Conservation (phyloP, 2,888 invertebrate genomes). For the Polymixis flavicincta region DNA sequence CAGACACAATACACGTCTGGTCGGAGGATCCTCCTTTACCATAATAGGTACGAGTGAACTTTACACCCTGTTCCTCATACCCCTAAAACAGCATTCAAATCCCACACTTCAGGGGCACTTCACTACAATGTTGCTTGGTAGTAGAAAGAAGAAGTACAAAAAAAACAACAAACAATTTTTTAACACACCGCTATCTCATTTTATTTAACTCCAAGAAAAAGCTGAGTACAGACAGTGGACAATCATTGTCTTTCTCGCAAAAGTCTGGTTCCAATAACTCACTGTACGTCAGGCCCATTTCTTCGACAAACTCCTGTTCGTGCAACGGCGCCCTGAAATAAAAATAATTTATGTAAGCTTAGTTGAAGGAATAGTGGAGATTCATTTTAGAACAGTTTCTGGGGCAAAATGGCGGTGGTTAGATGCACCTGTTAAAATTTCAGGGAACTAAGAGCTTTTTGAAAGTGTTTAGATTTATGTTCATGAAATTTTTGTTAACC, state of each 20-base stretch:
- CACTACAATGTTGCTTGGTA: too few relatives aligned
- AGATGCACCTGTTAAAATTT: slow-evolving; percentile 46
- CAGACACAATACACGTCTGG: too few relatives aligned
- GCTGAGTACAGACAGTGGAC: slow-evolving; percentile 79
- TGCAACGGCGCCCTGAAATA: slow-evolving; percentile 79
- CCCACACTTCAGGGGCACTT: background rate
- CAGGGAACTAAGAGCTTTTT: background rate
- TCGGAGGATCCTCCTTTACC: too few relatives aligned
- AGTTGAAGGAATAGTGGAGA: slow-evolving; percentile 31
- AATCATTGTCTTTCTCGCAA: slow-evolving; percentile 78
- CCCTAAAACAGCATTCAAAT: background rate
- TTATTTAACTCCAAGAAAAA: slow-evolving; percentile 80
- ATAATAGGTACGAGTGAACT: too few relatives aligned
- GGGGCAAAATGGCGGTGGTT: slow-evolving; percentile 18
- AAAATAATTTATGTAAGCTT: slow-evolving; percentile 62
- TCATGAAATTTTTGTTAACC: background rate
- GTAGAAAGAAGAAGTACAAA: background rate
- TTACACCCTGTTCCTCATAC: too few relatives aligned
- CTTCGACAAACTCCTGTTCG: slow-evolving; percentile 78
- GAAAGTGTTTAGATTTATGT: background rate
- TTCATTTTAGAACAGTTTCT: slow-evolving; percentile 16
- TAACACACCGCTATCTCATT: slow-evolving; percentile 63
- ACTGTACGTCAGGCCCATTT: slow-evolving; percentile 75
- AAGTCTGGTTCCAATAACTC: slow-evolving; percentile 77
- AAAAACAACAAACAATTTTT: slow-evolving; percentile 7